phyloP scores from a whole-genome alignment of 2,113 vertebrate species.

The Atrichornis clamosus region DNA sequence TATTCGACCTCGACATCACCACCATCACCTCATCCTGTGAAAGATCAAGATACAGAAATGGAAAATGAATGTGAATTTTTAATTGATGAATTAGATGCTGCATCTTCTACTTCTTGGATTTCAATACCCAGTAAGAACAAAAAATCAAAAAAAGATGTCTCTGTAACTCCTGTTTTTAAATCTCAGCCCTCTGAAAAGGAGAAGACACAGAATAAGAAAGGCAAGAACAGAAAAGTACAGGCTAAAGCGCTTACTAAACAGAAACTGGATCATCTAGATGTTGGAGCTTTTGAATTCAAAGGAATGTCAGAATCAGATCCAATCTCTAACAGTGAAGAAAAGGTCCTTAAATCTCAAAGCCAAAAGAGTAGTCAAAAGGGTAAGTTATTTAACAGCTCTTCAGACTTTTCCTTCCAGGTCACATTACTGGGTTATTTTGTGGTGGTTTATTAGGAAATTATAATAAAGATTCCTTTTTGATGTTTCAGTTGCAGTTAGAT shows the following conservation, averaged over 20 bases:
- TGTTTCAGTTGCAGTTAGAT: not conserved
- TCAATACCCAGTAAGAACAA: conserved; percentile 37
- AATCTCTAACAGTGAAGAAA: not conserved
- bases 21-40: not conserved
- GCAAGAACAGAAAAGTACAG: not conserved
- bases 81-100: conserved; percentile 63
- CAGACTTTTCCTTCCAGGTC: not conserved
- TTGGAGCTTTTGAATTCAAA: not conserved
- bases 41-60: not conserved
- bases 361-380: not conserved
- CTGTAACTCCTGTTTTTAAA: not conserved
- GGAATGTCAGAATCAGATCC: not conserved
- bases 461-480: not conserved
- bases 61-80: conserved; percentile 73
- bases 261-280: not conserved
- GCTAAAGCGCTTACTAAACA: not conserved
- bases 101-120: conserved; percentile 45
- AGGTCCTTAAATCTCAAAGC: not conserved
- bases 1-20: not conserved
- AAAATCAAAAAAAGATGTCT: not conserved
- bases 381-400: conserved; percentile 34
- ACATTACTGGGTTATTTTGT: not conserved
- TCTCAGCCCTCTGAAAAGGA: not conserved
- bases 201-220: not conserved
- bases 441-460: not conserved